Evolutionary conservation across 2,113 vertebrate genomes (phyloP), one percentile per base, ranked within the genome.

Genomic region (Microcebus murinus): DNA sequence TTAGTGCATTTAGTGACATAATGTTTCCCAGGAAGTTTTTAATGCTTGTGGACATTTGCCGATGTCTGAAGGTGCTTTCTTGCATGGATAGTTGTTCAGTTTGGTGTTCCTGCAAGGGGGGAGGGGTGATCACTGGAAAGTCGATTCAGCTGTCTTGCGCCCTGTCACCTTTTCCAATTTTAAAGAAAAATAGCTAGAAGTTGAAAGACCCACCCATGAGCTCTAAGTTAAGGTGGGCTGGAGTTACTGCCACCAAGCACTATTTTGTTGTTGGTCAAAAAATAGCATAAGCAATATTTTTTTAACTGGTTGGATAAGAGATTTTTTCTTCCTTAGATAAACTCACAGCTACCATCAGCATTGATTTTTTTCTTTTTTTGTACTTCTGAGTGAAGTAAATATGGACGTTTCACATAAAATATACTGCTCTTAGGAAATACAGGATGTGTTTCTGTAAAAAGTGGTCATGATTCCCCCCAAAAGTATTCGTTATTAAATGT

Each of bases 311-410:
- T 21, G 18, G 20, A 57, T 42, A 31, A 63, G 36, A 10, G 14
- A 80, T 29, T 50, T 94, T 94, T 81, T 88, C 59, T 96, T 96
- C 48, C 59, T 71, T 80, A 59, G 67, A 65, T 92, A 94, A 95
- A 95, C 55, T 45, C 23, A 34, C 74, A 61, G 20, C n/a, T 96
- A 71, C 29, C 55, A 88, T 21, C 80, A 57, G 71, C 29, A 87
- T 36, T 83, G 70, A 80, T 77, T 80, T 93, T 93, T 45, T 5
- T 42, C 36, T 39, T 5, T 42, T 8, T 77, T 84, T 85, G 8
- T 31, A 52, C 48, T 61, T 93, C 48, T 68, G n/a, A 71, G 68
- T 85, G 94, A 90, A 89, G 42, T 89, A 87, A 89, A 95, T 79
- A 59, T 23, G 31, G 31, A 8, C 9, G 92, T 79, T 91, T 83